These are phyloP conservation scores for Cyrtodaria siliqua DNA, from an alignment of 2,888 invertebrate genomes.

Conservation along the genomic window DNA sequence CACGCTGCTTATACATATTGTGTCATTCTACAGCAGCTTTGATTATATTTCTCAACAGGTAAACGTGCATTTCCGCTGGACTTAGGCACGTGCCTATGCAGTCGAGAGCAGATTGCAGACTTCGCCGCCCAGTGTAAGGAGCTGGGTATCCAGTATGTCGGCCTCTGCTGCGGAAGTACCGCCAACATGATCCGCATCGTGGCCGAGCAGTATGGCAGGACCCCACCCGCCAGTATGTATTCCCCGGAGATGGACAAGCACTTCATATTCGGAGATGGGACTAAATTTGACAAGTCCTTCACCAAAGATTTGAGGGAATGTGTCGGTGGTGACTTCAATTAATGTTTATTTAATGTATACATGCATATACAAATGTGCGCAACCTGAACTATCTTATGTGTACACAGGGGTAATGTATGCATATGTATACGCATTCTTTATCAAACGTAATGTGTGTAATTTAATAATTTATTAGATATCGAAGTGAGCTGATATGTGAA, in stretches of 20 bases:
- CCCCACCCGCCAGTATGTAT: conserved; percentile 69
- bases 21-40: too few relatives aligned
- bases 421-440: too few relatives aligned
- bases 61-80: conserved; percentile 71
- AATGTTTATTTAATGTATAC: too few relatives aligned
- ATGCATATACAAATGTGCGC: too few relatives aligned
- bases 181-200: conserved; percentile 71
- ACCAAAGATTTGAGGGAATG: background rate
- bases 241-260: conserved; percentile 67
- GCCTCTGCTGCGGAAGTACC: conserved; percentile 81
- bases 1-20: too few relatives aligned
- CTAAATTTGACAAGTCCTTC: conserved; percentile 4
- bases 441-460: too few relatives aligned
- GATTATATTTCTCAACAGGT: too few relatives aligned
- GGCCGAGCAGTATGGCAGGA: conserved; percentile 72
- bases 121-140: conserved; percentile 73
- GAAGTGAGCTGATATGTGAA: too few relatives aligned
- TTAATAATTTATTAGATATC: too few relatives aligned
- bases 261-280: conserved; percentile 30
- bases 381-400: too few relatives aligned
- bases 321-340: background rate
- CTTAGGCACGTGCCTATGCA: conserved; percentile 62
- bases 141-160: conserved; percentile 78
- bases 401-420: too few relatives aligned
- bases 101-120: conserved; percentile 69